Conservation (phyloP, 2,888 invertebrate species). For the Brassicogethes aeneus region DNA sequence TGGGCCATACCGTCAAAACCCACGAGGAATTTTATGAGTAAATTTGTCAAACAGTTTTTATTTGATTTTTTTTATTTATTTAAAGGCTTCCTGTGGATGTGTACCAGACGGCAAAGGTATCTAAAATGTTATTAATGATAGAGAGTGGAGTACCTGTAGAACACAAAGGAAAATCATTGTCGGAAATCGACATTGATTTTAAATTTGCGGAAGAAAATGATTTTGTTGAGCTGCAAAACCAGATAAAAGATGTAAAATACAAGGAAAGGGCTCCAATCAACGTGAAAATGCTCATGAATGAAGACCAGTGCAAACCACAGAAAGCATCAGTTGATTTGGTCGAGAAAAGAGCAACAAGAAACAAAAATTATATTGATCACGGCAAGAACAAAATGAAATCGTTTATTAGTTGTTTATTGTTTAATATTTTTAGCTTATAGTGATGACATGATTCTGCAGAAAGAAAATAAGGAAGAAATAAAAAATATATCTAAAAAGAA, state of each 20-base stretch:
- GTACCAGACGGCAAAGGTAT: too few species aligned
- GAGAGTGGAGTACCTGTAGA: conserved; percentile 10
- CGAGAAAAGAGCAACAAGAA: conserved; percentile 1
- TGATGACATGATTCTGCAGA: too few species aligned
- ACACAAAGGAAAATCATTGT: conserved; percentile 9
- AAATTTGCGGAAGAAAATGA: conserved; percentile 6
- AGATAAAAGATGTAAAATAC: conserved; percentile 1
- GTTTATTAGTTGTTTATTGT: too few species aligned
- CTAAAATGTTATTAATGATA: conserved; percentile 12
- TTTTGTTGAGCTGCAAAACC: too few species aligned
- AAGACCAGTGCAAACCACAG: conserved; percentile 1
- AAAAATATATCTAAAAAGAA: too few species aligned
- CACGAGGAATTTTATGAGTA: too few species aligned
- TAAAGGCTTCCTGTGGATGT: too few species aligned
- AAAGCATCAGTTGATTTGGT: conserved; percentile 1
- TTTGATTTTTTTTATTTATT: too few species aligned
- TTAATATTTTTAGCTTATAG: too few species aligned
- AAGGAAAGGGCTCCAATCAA: conserved; percentile 2
- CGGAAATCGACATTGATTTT: conserved; percentile 8
- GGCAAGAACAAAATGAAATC: background rate
- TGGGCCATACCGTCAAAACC: too few species aligned
- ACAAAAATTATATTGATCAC: conserved; percentile 3
- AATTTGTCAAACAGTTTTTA: too few species aligned
- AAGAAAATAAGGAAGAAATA: too few species aligned
- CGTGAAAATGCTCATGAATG: conserved; percentile 1